A percentile compares a stretch with the other conserved stretches of the same genome.
phyloP scores from a whole-genome alignment of 2,888 invertebrate species.

The Cheilosia urbana region DNA sequence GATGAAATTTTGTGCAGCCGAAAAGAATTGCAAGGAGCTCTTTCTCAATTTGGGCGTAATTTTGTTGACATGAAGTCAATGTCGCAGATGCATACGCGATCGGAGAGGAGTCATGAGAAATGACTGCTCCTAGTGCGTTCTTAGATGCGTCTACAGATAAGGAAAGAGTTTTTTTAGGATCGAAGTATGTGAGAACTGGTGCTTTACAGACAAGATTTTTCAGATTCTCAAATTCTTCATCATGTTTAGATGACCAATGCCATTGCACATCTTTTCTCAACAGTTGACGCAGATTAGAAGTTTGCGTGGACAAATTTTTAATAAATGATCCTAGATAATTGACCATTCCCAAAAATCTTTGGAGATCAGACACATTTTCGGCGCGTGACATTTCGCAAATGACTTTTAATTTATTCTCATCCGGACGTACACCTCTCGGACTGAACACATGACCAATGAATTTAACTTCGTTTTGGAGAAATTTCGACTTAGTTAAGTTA shows the following conservation, averaged over 20 bases:
- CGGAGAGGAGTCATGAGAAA: constrained; percentile 10
- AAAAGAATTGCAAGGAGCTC: constrained; percentile 70
- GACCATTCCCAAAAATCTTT: constrained; percentile 38
- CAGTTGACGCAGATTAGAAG: constrained; percentile 16
- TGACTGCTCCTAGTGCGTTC: neutral
- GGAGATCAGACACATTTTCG: constrained; percentile 9
- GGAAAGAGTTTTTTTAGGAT: neutral
- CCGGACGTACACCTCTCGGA: neutral
- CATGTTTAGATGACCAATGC: constrained; percentile 3
- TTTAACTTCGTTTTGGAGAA: constrained; percentile 3
- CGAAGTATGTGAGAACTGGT: neutral
- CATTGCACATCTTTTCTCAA: neutral
- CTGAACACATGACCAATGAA: constrained; percentile 46
- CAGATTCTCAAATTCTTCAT: constrained; percentile 20
- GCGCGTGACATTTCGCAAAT: too few species aligned
- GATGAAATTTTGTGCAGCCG: constrained; percentile 42
- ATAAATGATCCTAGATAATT: constrained; percentile 69
- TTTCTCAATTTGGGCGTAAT: constrained; percentile 75
- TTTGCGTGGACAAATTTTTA: constrained; percentile 42
- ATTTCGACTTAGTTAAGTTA: too few species aligned
- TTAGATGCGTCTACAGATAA: constrained; percentile 58
- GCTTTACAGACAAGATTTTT: constrained; percentile 12
- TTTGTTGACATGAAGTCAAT: constrained; percentile 24
- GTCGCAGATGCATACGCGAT: constrained; percentile 57
- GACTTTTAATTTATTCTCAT: too few species aligned